phyloP scores from a whole-genome alignment of 1,140 invertebrate species.

The Dreissena rostriformis region DNA sequence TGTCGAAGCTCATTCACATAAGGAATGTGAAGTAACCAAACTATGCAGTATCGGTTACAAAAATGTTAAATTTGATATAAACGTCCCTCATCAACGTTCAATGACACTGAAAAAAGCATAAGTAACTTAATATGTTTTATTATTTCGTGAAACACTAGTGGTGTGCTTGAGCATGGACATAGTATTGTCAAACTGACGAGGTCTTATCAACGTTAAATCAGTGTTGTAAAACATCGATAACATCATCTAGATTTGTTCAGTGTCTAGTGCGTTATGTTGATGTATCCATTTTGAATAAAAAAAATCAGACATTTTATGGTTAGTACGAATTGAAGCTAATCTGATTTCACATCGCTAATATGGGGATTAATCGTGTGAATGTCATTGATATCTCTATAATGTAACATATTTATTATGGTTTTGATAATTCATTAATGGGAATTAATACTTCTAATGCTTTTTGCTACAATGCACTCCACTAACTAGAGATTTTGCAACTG shows the following conservation, averaged over 20 bases:
- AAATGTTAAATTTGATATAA: slow-evolving; percentile 43
- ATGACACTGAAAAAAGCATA: background rate
- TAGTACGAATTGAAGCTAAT: background rate
- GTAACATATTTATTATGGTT: too few species aligned
- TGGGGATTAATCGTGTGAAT: too few species aligned
- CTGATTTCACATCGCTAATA: background rate
- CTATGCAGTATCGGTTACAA: slow-evolving; percentile 38
- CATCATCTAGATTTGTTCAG: slow-evolving; percentile 8
- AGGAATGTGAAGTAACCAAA: slow-evolving; percentile 33
- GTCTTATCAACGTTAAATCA: slow-evolving; percentile 27
- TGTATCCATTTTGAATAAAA: background rate
- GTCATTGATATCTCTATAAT: too few species aligned
- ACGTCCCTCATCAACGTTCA: slow-evolving; percentile 19
- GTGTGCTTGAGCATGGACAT: slow-evolving; percentile 33
- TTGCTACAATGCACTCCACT: too few species aligned
- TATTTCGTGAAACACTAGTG: slow-evolving; percentile 3
- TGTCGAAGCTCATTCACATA: slow-evolving; percentile 9
- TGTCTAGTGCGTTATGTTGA: background rate
- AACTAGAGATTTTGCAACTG: too few species aligned
- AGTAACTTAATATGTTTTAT: background rate
- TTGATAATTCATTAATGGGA: too few species aligned
- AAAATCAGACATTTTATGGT: background rate
- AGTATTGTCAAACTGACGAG: slow-evolving; percentile 9
- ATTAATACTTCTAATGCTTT: too few species aligned
- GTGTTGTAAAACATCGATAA: slow-evolving; percentile 48